Percentiles rank a stretch among this genome's conserved stretches.
Evolutionary conservation across 1,140 invertebrate species (phyloP).

Genomic region (Hestina assimilis): DNA sequence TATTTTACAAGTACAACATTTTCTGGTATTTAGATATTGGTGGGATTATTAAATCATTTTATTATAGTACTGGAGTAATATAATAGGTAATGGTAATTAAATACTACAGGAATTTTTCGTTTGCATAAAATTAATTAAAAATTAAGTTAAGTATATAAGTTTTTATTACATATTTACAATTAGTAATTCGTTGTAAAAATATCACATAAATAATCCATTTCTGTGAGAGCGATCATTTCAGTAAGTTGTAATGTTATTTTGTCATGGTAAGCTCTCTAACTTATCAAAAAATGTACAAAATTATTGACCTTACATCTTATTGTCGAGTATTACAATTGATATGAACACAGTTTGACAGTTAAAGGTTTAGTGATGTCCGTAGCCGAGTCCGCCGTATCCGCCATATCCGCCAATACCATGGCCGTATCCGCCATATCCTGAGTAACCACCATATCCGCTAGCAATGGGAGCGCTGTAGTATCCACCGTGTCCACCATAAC

Average conservation of each 20-base stretch:
- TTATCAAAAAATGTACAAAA: not conserved
- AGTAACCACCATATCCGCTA: conserved; percentile 34
- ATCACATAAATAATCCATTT: conserved; percentile 16
- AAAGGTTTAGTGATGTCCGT: conserved; percentile 39
- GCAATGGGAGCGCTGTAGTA: conserved; percentile 6
- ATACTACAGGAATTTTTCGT: too few relatives aligned
- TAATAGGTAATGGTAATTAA: too few relatives aligned
- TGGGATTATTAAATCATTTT: too few relatives aligned
- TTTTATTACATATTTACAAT: conserved; percentile 49
- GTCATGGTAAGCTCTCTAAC: conserved; percentile 17
- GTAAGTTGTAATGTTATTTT: not conserved
- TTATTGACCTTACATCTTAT: not conserved
- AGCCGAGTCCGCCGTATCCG: conserved; percentile 20
- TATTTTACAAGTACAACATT: too few relatives aligned
- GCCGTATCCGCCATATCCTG: conserved; percentile 39
- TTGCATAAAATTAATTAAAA: not conserved
- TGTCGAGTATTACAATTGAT: conserved; percentile 22
- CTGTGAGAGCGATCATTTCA: not conserved
- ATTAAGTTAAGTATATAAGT: too few relatives aligned
- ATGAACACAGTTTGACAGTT: conserved; percentile 28
- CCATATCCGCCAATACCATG: conserved; percentile 42
- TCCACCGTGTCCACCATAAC: conserved; percentile 25
- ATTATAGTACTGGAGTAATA: too few relatives aligned
- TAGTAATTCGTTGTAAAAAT: conserved; percentile 37
- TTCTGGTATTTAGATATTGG: too few relatives aligned